These are phyloP conservation scores for Falco rusticolus DNA, from an alignment of 2,797 vertebrate species.

Conservation along the genomic window DNA sequence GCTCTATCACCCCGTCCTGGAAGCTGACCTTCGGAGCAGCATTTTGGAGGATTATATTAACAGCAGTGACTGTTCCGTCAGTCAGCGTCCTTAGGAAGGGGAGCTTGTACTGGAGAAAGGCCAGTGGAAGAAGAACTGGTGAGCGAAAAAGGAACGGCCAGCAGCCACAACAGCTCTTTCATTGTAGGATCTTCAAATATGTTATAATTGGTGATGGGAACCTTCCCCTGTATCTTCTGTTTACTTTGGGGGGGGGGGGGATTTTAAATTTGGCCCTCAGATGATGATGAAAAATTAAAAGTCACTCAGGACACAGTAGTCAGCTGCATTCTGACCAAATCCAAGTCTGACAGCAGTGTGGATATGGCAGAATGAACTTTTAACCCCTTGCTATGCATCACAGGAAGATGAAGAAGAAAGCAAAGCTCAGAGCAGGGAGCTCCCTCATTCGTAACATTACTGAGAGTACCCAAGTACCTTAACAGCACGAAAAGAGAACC, in stretches of 20 bases:
- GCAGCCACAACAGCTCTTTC: not conserved
- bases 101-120: not conserved
- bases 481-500: not conserved
- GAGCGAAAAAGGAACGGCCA: not conserved
- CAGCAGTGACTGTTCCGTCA: not conserved
- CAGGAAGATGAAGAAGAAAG: not conserved
- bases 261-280: not conserved
- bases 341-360: not conserved
- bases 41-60: not conserved
- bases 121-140: not conserved
- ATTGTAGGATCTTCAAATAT: not conserved
- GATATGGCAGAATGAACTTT: not conserved
- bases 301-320: not conserved
- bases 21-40: constrained; percentile 18
- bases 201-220: not conserved
- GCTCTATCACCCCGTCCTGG: not conserved
- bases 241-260: not conserved
- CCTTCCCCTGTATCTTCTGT: not conserved
- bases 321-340: not conserved
- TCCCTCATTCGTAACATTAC: not conserved
- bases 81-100: not conserved
- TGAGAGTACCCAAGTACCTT: not conserved
- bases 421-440: not conserved
- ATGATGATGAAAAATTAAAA: not conserved
- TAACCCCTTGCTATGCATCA: not conserved